These are phyloP conservation scores for Sisor rabdophorus DNA, from an alignment of 2,113 vertebrate genomes.

Conservation along the genomic window DNA sequence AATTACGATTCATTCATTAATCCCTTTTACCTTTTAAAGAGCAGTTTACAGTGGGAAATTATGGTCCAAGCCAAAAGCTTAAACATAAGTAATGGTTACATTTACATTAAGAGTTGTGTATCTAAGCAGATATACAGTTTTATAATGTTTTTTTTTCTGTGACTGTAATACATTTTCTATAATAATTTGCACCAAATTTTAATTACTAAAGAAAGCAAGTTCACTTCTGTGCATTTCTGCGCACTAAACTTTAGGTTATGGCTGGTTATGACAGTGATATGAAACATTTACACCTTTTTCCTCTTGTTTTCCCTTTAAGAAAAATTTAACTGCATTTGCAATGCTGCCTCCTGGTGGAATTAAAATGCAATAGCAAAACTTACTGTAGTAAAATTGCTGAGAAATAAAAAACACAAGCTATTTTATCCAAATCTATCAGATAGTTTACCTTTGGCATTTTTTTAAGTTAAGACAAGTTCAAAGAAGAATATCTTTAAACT, in stretches of 20 bases:
- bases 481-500: background rate
- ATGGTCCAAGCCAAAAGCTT: constrained; percentile 1
- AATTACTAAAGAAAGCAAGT: too few species aligned
- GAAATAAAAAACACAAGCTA: too few species aligned
- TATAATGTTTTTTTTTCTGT: too few species aligned
- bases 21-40: background rate
- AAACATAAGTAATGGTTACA: too few species aligned
- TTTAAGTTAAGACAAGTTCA: background rate
- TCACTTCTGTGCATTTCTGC: too few species aligned
- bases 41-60: background rate
- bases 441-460: background rate
- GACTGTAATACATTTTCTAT: too few species aligned
- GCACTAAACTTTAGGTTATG: background rate
- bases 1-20: background rate
- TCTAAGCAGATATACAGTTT: too few species aligned
- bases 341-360: background rate
- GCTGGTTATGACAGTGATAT: background rate
- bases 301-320: too few species aligned
- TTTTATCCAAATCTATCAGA: too few species aligned
- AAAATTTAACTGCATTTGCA: background rate
- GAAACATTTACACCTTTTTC: background rate
- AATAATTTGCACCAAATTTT: too few species aligned
- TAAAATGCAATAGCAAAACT: background rate
- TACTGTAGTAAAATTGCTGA: background rate
- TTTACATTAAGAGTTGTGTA: too few species aligned